Percentiles rank a stretch among this genome's conserved stretches.
phyloP scores from a whole-genome alignment of 2,888 invertebrate genomes.

The Auanema sp. region DNA sequence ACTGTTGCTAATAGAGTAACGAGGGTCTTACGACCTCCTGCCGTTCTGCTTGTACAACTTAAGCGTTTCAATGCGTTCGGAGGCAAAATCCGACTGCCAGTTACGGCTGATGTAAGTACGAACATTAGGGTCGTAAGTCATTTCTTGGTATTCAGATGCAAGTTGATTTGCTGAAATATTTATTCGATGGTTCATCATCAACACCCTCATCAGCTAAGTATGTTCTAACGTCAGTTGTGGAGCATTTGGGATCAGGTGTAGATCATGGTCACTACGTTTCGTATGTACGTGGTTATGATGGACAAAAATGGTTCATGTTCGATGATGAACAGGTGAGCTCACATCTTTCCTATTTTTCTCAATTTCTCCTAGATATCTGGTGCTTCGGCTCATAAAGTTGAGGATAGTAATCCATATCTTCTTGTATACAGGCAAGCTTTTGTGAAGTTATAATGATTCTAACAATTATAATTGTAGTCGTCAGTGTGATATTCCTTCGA shows the following conservation, averaged over 20 bases:
- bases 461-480: slow-evolving; percentile 3
- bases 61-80: slow-evolving; percentile 51
- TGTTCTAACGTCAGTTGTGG: slow-evolving; percentile 23
- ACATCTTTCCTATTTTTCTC: not conserved
- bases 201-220: slow-evolving; percentile 1
- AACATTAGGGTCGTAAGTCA: no score
- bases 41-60: slow-evolving; percentile 48
- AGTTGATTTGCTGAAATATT: slow-evolving; percentile 27
- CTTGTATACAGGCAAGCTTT: slow-evolving; percentile 17
- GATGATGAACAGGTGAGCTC: slow-evolving; percentile 40
- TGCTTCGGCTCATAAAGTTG: slow-evolving; percentile 12
- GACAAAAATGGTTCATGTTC: slow-evolving; percentile 36
- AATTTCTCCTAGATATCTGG: not conserved
- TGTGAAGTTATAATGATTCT: not conserved
- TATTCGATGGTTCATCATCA: slow-evolving; percentile 20
- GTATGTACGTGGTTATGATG: slow-evolving; percentile 41
- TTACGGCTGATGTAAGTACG: slow-evolving; percentile 35
- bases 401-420: slow-evolving; percentile 14
- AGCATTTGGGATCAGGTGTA: slow-evolving; percentile 28
- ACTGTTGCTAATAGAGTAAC: slow-evolving; percentile 31
- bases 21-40: slow-evolving; percentile 41
- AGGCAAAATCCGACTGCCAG: slow-evolving; percentile 40
- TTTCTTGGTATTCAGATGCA: slow-evolving; percentile 20
- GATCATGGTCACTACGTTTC: slow-evolving; percentile 49
- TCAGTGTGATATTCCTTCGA: slow-evolving; percentile 1